phyloP scores from a whole-genome alignment of 2,797 vertebrate genomes.

The Decapterus maruadsi region DNA sequence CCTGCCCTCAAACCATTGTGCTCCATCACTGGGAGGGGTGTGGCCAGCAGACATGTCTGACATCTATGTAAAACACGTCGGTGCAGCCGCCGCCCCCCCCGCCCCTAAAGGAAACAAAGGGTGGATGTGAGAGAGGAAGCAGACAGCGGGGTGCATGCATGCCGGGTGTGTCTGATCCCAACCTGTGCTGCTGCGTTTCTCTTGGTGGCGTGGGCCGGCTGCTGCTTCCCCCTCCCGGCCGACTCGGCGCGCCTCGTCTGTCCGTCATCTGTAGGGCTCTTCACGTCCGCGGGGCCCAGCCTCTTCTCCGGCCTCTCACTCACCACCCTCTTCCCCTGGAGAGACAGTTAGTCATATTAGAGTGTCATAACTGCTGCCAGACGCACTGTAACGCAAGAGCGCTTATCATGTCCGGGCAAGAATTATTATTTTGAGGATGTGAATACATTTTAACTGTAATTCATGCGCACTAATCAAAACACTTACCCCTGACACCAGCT shows the following conservation, averaged over 20 bases:
- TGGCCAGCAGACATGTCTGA: slow-evolving; percentile 79
- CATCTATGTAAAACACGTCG: slow-evolving; percentile 82
- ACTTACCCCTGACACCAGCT: background rate
- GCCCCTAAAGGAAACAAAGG: slow-evolving; percentile 46
- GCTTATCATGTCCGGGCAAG: background rate
- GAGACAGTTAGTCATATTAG: slow-evolving; percentile 31
- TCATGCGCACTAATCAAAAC: background rate
- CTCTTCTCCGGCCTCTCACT: slow-evolving; percentile 86
- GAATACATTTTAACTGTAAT: background rate
- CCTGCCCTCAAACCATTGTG: slow-evolving; percentile 74
- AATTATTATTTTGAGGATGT: background rate
- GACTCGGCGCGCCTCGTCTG: slow-evolving; percentile 71
- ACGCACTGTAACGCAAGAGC: background rate
- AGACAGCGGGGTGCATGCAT: slow-evolving; percentile 27
- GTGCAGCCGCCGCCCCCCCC: slow-evolving; percentile 14
- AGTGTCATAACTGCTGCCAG: slow-evolving; percentile 7
- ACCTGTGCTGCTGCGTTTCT: slow-evolving; percentile 86
- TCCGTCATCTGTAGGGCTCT: slow-evolving; percentile 79
- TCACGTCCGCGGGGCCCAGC: slow-evolving; percentile 63
- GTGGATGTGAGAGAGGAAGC: slow-evolving; percentile 34
- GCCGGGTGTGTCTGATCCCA: slow-evolving; percentile 36
- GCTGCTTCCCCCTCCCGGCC: slow-evolving; percentile 76
- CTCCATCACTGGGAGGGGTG: slow-evolving; percentile 69
- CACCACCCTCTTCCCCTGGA: slow-evolving; percentile 92
- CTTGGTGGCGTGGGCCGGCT: slow-evolving; percentile 72